These are phyloP conservation scores for Lacerta bilineata DNA, from an alignment of 2,797 vertebrate genomes.

Conservation along the genomic window DNA sequence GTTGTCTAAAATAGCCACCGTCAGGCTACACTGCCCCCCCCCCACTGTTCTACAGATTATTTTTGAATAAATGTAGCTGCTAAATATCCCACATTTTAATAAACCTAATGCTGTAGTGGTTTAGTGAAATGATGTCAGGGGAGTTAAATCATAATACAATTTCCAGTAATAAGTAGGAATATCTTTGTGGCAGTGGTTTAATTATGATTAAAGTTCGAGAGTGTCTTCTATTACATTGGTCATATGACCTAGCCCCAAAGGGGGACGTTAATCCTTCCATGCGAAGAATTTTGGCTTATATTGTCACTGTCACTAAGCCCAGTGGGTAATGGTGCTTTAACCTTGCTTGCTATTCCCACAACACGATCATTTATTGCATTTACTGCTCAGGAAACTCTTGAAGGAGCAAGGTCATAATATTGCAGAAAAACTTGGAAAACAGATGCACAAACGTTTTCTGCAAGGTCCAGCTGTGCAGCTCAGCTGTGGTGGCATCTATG, in stretches of 20 bases:
- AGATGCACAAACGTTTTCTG: not conserved
- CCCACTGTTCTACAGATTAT: conserved; percentile 36
- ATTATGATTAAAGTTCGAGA: conserved; percentile 67
- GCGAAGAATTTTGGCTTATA: conserved; percentile 54
- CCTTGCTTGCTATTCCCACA: conserved; percentile 32
- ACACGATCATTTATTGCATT: conserved; percentile 58
- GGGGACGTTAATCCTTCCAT: conserved; percentile 57
- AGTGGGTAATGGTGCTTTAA: conserved; percentile 54
- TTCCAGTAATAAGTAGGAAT: conserved; percentile 59
- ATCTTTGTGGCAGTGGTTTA: conserved; percentile 55
- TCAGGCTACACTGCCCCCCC: conserved; percentile 26
- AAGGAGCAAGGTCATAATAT: not conserved
- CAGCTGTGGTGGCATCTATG: not conserved
- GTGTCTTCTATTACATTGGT: conserved; percentile 52
- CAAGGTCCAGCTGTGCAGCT: not conserved
- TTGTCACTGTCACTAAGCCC: conserved; percentile 45
- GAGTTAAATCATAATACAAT: conserved; percentile 64
- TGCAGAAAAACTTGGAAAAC: not conserved
- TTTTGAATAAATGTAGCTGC: conserved; percentile 38
- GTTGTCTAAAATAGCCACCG: conserved; percentile 35
- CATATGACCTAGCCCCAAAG: conserved; percentile 42
- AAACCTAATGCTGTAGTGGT: conserved; percentile 37
- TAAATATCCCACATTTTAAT: conserved; percentile 59
- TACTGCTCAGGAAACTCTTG: conserved; percentile 40
- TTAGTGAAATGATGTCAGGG: conserved; percentile 58